Evolutionary conservation across 2,888 invertebrate genomes (phyloP).

Genomic region (Cantharis nigra): DNA sequence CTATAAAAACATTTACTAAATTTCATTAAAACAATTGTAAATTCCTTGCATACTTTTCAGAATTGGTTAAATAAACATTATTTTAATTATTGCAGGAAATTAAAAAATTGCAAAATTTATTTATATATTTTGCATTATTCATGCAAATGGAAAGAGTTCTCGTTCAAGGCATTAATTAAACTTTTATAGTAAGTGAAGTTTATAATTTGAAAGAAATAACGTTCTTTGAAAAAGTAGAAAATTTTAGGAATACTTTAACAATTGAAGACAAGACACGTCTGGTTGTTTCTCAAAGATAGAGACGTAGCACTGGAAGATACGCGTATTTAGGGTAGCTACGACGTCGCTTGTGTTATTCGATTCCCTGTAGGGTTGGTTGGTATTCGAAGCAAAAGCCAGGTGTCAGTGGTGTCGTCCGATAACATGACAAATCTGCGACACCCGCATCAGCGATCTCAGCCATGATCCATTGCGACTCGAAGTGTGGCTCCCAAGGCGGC

Average conservation of each 20-base stretch:
- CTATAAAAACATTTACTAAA: not conserved
- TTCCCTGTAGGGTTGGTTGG: conserved; percentile 28
- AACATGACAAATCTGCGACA: conserved; percentile 41
- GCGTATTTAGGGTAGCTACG: conserved; percentile 17
- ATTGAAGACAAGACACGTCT: not conserved
- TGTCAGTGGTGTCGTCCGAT: conserved; percentile 37
- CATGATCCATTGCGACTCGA: conserved; percentile 37
- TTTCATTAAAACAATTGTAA: not conserved
- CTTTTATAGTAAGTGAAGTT: not conserved
- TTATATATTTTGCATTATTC: not conserved
- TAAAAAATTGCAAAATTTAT: not conserved
- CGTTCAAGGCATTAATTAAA: not conserved
- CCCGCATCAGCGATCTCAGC: conserved; percentile 37
- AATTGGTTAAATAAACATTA: not conserved
- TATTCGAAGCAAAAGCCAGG: conserved; percentile 35
- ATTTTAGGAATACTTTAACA: not conserved
- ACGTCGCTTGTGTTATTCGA: conserved; percentile 16
- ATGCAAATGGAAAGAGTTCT: not conserved
- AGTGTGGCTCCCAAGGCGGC: conserved; percentile 33
- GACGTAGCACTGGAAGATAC: conserved; percentile 6
- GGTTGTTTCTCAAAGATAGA: conserved; percentile 7
- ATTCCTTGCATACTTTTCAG: not conserved
- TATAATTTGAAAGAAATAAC: not conserved
- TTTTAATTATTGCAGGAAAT: not conserved
- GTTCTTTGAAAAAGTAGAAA: not conserved